Evolutionary conservation across 2,113 vertebrate species (phyloP), one percentile per base, ranked within the genome.

Genomic region (Pica pica): DNA sequence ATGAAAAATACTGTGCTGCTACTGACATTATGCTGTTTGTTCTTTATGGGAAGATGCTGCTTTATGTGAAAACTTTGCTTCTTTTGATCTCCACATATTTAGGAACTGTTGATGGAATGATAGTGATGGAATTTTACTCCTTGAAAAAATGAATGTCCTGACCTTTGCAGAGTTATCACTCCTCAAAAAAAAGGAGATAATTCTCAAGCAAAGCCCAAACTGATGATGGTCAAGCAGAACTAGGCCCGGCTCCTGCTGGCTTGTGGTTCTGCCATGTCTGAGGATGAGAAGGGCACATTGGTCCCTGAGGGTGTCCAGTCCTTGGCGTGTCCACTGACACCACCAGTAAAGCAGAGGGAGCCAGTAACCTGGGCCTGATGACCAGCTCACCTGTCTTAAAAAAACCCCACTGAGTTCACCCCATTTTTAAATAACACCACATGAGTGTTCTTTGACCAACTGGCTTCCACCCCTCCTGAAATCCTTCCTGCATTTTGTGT

Each of bases 381-480:
- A 47, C 39, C 33, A 33, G 6, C 33, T 67, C 50, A 80, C 67
- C 60, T 39, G 13, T 27, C 52, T 23, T 19, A 3, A 67, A 83
- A 89, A 41, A n/a, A 6, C 1, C 0, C 24, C 17, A 6, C 21
- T 10, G 59, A 56, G 30, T 44, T 77, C 63, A 35, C 18, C 53
- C 23, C 0, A 0, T 55, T 83, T 73, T 44, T 41, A 50, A 30
- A 31, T n/a, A 44, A n/a, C 5, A 18, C 35, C 2, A 1, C 4
- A 2, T 10, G 21, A 63, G 10, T 1, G 1, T 68, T 71, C 71
- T 56, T 61, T 26, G 11, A 16, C 52, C 75, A 26, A 2, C 24
- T 63, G 16, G 6, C 65, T 85, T 65, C 67, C 80, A 64, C 7
- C 39, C 15, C 71, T 77, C 3, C 64, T 24, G 73, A 56, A 69